Evolutionary conservation across 2,797 vertebrate species (phyloP), one percentile per base, ranked within the genome.

Genomic region (Carcharodon carcharias): DNA sequence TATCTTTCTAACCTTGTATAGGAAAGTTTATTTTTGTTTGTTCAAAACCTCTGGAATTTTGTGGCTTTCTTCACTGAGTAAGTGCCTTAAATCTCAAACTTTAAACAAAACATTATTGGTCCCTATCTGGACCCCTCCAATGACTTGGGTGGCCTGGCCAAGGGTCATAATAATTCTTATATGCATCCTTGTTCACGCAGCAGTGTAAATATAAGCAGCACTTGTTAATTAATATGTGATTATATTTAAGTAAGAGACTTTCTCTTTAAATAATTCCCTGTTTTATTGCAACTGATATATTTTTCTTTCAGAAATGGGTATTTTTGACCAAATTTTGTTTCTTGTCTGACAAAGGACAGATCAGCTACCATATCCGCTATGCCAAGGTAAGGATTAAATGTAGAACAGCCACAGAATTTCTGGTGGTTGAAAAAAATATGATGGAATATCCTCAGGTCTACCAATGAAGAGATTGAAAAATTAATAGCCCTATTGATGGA

Each of bases 301-400:
- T 95, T 95, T 95, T 95, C 69, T 95, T 95, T 77, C 69, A 95
- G 94, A 95, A 58, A 56, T 95, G 94, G 94, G 50, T 95, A 77
- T 95, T 95, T 77, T 77, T 95, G 94, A 95, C 69, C 54, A 95
- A 95, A 77, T 95, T 95, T 95, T 95, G 94, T 95, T 95, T 95
- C 54, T 31, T 95, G 50, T 54, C 94, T 73, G 54, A 71, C 9
- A 95, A 77, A 45, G 94, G 94, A 58, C 94, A 95, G 71, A 95
- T 95, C 94, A 95, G 14, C 69, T 95, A 95, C 54, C 69, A 58
- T 95, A 95, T 95, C 69, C 2, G 94, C 50, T 95, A 95, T n/a
- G 69, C 94, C 94, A 54, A 73, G 94, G 69, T 95, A 71, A 95
- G 69, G 11, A 56, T 77, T 77, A 73, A 77, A 56, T 77, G 28